Evolutionary conservation across 2,797 vertebrate genomes (phyloP), one percentile per base, ranked within the genome.

Genomic region (Rhadinocentrus ornatus): DNA sequence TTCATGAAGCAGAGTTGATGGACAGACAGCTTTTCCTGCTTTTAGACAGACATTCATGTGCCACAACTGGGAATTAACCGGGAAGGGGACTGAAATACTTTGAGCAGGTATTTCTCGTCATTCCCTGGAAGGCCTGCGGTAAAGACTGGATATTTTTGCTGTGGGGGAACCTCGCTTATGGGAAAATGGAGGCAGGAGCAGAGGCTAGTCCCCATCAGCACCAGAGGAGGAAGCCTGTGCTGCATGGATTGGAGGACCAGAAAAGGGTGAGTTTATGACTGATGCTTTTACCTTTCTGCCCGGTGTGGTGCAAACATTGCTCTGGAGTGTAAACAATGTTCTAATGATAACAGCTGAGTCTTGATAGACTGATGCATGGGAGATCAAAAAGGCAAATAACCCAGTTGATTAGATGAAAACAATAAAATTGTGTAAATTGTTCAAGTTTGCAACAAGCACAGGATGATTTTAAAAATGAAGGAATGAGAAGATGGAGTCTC

Each of bases 231-330:
- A 98, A 96, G 88, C 92, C 93, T 24, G 95, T 96, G 83, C 93
- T 95, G 85, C 98, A 99, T 46, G 96, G 96, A 80, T 88, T 98
- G 94, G 97, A 99, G 89, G 98, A 99, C 91, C 98, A 99, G 92
- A 99, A 99, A 91, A 95, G 95, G 95, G 98, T 99, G 91, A 96
- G 97, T 93, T 59, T 53, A 52, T 46, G 62, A 74, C 78, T 61
- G 6, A 62, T 52, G 32, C 79, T 77, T 15, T 78, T 46, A 16
- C 35, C 27, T 24, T 64, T 35, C 11, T 62, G 34, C 52, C 57
- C 26, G 34, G 37, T 57, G 48, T 34, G 66, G 67, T 32, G 39
- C 39, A 16, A 41, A 41, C 39, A 6, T n/a, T 20, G 16, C 20
- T n/a, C 20, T 35, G 34, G 66, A 53, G 1, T 4, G n/a, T 39